Evolutionary conservation across 2,113 vertebrate species (phyloP).

Genomic region (western clawed frog (Xenopus tropicalis)): UCB_Xtro_10.0 CM004450.2:60507001-60507500

Average conservation of each 20-base stretch:
- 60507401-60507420: background rate
- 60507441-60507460: background rate
- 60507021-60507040: constrained; percentile 4
- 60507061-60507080: constrained; percentile 1
- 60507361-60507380: background rate
- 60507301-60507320: background rate
- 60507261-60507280: background rate
- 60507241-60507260: background rate
- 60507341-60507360: background rate
- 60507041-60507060: constrained; percentile 29
- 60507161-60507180: background rate
- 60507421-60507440: background rate
- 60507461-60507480: background rate
- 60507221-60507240: no score
- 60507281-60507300: background rate
- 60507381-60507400: background rate
- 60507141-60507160: background rate
- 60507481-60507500: no score
- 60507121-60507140: background rate
- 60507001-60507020: constrained; percentile 11
- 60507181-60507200: background rate
- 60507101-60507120: constrained; percentile 3
- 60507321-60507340: background rate
- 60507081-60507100: background rate
- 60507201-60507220: no score